Conservation (phyloP, 2,113 vertebrate genomes). For the Gopherus evgoodei region DNA sequence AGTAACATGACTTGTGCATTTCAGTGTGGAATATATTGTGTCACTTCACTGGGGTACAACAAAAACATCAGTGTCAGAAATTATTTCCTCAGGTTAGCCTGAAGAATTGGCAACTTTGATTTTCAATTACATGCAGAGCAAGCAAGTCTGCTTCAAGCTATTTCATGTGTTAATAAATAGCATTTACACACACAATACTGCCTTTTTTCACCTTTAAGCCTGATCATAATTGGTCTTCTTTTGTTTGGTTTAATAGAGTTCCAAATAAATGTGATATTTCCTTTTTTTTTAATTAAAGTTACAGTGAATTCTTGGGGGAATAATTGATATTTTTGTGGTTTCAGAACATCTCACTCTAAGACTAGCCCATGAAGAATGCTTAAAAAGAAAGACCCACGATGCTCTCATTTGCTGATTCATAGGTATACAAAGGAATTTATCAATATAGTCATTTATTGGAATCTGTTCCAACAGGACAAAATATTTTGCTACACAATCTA, state of each 20-base stretch:
- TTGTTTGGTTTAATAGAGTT: not conserved
- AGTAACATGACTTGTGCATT: not conserved
- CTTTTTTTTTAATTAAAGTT: not conserved
- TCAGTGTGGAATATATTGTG: not conserved
- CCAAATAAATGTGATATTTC: not conserved
- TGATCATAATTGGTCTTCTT: not conserved
- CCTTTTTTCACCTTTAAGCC: not conserved
- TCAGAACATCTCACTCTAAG: not conserved
- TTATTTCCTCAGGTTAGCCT: not conserved
- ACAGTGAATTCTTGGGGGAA: not conserved
- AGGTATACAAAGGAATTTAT: slow-evolving; percentile 7
- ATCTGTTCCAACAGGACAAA: not conserved
- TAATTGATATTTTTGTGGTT: not conserved
- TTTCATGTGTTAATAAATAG: not conserved
- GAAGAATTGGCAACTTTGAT: not conserved
- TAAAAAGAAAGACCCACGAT: not conserved
- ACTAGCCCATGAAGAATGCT: not conserved
- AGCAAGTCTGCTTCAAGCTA: not conserved
- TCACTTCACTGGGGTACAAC: not conserved
- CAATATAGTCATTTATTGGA: not conserved
- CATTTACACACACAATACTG: not conserved
- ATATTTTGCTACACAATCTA: not conserved
- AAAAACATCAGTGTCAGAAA: not conserved
- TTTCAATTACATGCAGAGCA: not conserved
- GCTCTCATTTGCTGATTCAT: not conserved